Evolutionary conservation across 2,888 invertebrate species (phyloP).

Genomic region (Xylophagus ater): DNA sequence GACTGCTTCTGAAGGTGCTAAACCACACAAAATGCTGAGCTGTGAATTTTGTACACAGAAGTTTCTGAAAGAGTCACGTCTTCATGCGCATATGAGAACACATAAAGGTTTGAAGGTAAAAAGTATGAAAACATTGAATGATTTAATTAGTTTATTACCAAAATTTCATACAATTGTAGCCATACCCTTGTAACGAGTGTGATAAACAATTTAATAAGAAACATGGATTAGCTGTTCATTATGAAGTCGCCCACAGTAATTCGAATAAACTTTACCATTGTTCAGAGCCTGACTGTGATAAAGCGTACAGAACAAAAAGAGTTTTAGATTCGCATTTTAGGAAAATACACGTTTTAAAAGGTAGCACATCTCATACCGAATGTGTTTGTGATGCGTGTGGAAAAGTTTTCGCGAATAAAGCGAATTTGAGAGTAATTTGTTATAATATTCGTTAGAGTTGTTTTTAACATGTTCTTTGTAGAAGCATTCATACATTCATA

Average conservation of each 20-base stretch:
- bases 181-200: constrained; percentile 9
- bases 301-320: constrained; percentile 13
- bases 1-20: background rate
- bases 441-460: background rate
- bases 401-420: constrained; percentile 8
- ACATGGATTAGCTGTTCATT: constrained; percentile 3
- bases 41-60: constrained; percentile 4
- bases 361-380: constrained; percentile 3
- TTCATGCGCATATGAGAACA: constrained; percentile 9
- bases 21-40: background rate
- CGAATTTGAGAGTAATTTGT: constrained; percentile 6
- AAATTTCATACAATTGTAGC: constrained; percentile 2
- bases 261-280: constrained; percentile 7
- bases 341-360: constrained; percentile 5
- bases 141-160: background rate
- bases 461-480: constrained; percentile 3
- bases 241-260: constrained; percentile 4
- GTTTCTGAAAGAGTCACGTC: constrained; percentile 3
- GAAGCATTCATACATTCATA: constrained; percentile 14
- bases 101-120: constrained; percentile 11
- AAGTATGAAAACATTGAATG: background rate
- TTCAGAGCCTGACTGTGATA: constrained; percentile 10
- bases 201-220: constrained; percentile 9
- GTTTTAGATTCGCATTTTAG: constrained; percentile 10
- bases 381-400: constrained; percentile 8